Conservation (phyloP, 2,888 invertebrate species). For the Acheta domesticus region DNA sequence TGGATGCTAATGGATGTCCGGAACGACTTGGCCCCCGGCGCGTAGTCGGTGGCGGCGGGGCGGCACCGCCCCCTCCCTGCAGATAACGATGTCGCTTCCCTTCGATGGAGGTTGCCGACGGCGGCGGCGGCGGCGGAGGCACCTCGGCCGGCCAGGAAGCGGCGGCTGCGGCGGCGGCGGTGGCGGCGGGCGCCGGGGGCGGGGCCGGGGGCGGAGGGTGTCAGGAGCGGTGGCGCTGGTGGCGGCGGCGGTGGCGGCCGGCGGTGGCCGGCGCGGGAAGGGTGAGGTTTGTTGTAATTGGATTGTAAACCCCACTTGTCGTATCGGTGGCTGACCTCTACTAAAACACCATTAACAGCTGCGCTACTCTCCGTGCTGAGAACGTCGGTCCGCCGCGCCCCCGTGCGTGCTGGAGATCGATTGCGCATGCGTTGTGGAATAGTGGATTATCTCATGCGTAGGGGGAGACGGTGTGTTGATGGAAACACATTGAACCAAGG, state of each 20-base stretch:
- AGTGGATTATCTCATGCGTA: too few species aligned
- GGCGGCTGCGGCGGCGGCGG: not conserved
- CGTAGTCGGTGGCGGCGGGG: too few species aligned
- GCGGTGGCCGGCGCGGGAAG: not conserved
- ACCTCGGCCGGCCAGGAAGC: not conserved
- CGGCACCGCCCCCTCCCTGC: too few species aligned
- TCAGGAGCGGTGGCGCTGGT: not conserved
- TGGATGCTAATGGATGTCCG: too few species aligned
- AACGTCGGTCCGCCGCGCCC: not conserved
- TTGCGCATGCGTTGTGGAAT: too few species aligned
- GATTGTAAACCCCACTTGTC: conserved; percentile 23
- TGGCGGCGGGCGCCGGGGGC: not conserved
- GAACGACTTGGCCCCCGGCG: too few species aligned
- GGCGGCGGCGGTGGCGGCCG: not conserved
- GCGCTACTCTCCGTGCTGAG: not conserved
- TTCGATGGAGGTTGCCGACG: too few species aligned
- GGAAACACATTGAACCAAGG: too few species aligned
- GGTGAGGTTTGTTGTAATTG: conserved; percentile 22
- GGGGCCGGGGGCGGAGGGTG: not conserved
- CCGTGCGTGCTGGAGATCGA: too few species aligned
- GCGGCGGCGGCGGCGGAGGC: too few species aligned
- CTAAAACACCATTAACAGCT: conserved; percentile 24
- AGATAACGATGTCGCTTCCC: too few species aligned
- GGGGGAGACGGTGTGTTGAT: too few species aligned
- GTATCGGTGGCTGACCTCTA: conserved; percentile 24